Percentiles rank a stretch among this genome's conserved stretches.
phyloP scores from a whole-genome alignment of 2,888 invertebrate species.

The Abscondita cerata region DNA sequence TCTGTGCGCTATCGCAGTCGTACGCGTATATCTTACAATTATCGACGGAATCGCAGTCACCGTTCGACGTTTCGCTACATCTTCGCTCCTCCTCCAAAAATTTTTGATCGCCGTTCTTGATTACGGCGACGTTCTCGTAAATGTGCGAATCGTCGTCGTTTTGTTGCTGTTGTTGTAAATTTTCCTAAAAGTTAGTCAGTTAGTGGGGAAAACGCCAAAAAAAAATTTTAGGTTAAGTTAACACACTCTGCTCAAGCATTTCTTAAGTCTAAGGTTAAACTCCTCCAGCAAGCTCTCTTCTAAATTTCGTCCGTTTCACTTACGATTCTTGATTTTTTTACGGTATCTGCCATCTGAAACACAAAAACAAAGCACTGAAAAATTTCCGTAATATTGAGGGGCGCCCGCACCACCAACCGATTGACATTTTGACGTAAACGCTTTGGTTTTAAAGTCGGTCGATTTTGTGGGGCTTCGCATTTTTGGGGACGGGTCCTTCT shows the following conservation, averaged over 20 bases:
- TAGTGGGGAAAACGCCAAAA: conserved; percentile 11
- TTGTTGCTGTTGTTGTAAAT: no score
- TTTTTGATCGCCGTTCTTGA: conserved; percentile 26
- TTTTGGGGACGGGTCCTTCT: no score
- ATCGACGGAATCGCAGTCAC: conserved; percentile 3
- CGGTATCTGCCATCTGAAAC: conserved; percentile 59
- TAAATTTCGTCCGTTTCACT: conserved; percentile 55
- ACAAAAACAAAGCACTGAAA: no score
- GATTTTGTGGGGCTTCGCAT: no score
- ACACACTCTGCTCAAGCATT: conserved; percentile 59
- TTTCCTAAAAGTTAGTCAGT: conserved; percentile 53
- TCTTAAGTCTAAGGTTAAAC: conserved; percentile 59
- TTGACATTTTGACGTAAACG: no score
- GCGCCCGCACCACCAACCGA: no score
- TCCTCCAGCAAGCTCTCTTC: conserved; percentile 58
- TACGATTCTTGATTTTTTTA: conserved; percentile 59
- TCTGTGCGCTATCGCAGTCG: conserved; percentile 16
- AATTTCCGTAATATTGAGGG: no score
- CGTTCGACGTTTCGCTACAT: conserved; percentile 32
- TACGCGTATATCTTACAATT: neutral
- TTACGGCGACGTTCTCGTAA: conserved; percentile 46
- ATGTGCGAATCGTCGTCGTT: conserved; percentile 40
- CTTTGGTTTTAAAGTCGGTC: no score
- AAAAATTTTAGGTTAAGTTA: no score
- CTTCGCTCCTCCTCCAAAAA: conserved; percentile 51